Evolutionary conservation across 1,140 invertebrate genomes (phyloP).

Genomic region (Cephus cinctus): DNA sequence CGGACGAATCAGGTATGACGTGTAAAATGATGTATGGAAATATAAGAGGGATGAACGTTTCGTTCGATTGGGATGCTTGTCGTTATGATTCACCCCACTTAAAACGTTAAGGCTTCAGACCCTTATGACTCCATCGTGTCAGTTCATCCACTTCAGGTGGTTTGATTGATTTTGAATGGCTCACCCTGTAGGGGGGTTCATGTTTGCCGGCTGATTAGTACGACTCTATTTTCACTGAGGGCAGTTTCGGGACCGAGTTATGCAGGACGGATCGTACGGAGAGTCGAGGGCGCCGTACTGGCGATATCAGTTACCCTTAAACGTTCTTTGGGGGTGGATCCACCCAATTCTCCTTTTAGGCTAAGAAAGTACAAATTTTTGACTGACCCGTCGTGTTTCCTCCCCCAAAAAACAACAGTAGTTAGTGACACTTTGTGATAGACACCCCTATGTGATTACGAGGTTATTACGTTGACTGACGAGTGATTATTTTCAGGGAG

Average conservation of each 20-base stretch:
- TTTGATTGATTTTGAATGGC: background rate
- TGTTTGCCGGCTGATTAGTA: conserved; percentile 17
- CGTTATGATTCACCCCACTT: too few relatives aligned
- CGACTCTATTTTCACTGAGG: conserved; percentile 18
- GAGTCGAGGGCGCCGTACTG: conserved; percentile 31
- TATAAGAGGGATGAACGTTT: too few relatives aligned
- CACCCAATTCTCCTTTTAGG: conserved; percentile 5
- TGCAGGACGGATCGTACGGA: conserved; percentile 24
- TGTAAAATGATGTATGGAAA: too few relatives aligned
- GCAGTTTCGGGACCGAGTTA: conserved; percentile 16
- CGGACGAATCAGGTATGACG: too few relatives aligned
- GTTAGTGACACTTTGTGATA: too few relatives aligned
- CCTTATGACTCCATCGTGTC: too few relatives aligned
- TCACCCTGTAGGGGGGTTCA: background rate
- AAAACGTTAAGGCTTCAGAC: too few relatives aligned
- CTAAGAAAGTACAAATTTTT: conserved; percentile 2
- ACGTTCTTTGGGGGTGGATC: conserved; percentile 31
- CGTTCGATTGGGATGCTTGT: too few relatives aligned
- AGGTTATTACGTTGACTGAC: too few relatives aligned
- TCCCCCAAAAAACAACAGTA: too few relatives aligned
- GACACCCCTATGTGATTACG: too few relatives aligned
- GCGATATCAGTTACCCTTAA: conserved; percentile 38
- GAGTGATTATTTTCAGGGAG: too few relatives aligned
- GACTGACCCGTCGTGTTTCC: background rate
- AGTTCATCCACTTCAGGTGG: background rate